A percentile compares a stretch with the other conserved stretches of the same genome.
Evolutionary conservation across 1,140 invertebrate genomes (phyloP).

Genomic region (Zaprionus ghesquierei): DNA sequence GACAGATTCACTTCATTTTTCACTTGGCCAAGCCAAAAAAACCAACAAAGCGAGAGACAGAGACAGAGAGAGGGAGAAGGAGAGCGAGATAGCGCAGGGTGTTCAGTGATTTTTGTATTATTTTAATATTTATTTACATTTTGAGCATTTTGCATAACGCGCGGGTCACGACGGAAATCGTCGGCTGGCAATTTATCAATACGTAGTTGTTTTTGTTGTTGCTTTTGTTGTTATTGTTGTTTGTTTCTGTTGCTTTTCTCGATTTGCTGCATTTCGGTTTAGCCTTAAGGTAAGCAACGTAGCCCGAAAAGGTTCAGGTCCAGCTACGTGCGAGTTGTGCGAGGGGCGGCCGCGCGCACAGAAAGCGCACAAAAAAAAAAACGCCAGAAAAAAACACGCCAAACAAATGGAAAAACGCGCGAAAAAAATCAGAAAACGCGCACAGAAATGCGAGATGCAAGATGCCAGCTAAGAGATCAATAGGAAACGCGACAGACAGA

Average conservation of each 20-base stretch:
- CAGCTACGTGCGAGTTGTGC: conserved; percentile 28
- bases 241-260: background rate
- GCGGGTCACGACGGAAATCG: conserved; percentile 82
- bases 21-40: conserved; percentile 42
- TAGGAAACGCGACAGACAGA: conserved; percentile 40
- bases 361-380: conserved; percentile 36
- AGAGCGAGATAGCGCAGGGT: conserved; percentile 1
- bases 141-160: conserved; percentile 80
- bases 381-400: background rate
- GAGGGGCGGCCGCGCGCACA: conserved; percentile 36
- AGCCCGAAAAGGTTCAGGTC: conserved; percentile 49
- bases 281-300: conserved; percentile 48
- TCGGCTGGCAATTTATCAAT: conserved; percentile 82
- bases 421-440: conserved; percentile 75
- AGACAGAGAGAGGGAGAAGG: conserved; percentile 23
- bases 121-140: conserved; percentile 82
- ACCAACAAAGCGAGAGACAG: conserved; percentile 47
- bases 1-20: conserved; percentile 79
- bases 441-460: conserved; percentile 53
- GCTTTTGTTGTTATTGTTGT: conserved; percentile 1
- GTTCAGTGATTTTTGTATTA: conserved; percentile 73
- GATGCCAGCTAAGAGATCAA: conserved; percentile 58
- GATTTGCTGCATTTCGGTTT: background rate
- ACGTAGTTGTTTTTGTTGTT: conserved; percentile 60
- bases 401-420: conserved; percentile 74